Evolutionary conservation across 1,140 invertebrate genomes (phyloP), one percentile per base, ranked within the genome.

Genomic region (Platorchestia sp.): DNA sequence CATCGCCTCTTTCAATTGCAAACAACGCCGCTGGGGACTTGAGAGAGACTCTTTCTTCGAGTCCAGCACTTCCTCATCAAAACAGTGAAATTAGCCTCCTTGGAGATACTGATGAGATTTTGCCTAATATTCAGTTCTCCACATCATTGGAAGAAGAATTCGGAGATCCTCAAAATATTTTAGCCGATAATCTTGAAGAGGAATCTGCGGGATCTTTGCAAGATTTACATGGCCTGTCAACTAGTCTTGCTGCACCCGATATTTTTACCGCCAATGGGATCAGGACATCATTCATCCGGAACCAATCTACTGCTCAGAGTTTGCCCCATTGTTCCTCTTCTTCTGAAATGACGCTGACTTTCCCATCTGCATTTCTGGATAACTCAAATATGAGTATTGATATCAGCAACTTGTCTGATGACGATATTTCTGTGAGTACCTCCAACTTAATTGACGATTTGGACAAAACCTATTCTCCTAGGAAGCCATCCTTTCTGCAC

Each of bases 381-480:
- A 96, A 95, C 86, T 96, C 96, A 27, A 96, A 96, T 75, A 96
- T 96, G 96, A 96, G 96, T 43, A 96, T 96, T 95, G 96, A 96
- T 47, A 96, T 96, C 53, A 95, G 95, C 87, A 96, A 95, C 95
- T 95, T 96, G n/a, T 96, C 96, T 36, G 96, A 96, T 59, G 95
- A 95, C 75, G 96, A 96, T 86, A 95, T 95, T 86, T 96, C 96
- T 45, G 95, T 96, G 40, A 96, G 95, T 90, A 93, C 45, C 45
- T n/a, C 45, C 5, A 93, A 93, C 44, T 96, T 96, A 95, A 53
- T 86, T 0, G 96, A 96, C 43, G 95, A 96, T 86, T 95, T 95
- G 86, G 96, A 96, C n/a, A 96, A 96, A 89, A 45, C 95, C 95
- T 75, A 53, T 86, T 90, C n/a, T 95, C 95, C 47, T 45, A 96